Evolutionary conservation across 53 echinoderm and acorn worm genomes (phyloP).

Genomic region (Crossaster papposus): DNA sequence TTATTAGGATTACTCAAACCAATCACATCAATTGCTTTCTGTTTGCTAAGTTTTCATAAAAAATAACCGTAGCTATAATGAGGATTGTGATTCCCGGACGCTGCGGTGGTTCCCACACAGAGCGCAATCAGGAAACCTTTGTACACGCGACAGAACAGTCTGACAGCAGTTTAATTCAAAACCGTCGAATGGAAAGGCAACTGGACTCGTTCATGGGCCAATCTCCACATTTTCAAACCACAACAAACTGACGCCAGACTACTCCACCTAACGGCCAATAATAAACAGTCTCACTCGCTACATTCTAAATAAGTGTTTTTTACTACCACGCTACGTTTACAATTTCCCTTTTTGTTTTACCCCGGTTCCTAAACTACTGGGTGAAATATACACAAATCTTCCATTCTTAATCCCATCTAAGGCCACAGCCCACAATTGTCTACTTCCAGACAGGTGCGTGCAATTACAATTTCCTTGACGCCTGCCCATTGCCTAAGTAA

Average conservation of each 20-base stretch:
- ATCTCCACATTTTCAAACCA: neutral
- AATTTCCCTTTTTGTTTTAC: neutral
- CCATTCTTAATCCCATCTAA: slow-evolving; percentile 4
- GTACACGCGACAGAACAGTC: slow-evolving; percentile 3
- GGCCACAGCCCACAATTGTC: neutral
- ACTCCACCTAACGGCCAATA: slow-evolving; percentile 35
- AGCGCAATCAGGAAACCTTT: neutral
- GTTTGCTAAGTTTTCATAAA: too few relatives aligned
- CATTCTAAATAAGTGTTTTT: slow-evolving; percentile 27
- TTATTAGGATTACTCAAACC: too few relatives aligned
- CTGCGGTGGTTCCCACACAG: slow-evolving; percentile 32
- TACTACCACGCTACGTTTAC: slow-evolving; percentile 48
- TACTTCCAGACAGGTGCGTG: neutral
- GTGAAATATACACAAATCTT: slow-evolving; percentile 44
- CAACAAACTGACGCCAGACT: neutral
- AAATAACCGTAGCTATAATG: neutral
- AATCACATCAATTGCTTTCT: too few relatives aligned
- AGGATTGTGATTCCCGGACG: neutral
- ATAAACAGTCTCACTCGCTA: slow-evolving; percentile 49
- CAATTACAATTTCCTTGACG: neutral
- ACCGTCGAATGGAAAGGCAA: neutral
- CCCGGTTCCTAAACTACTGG: slow-evolving; percentile 39
- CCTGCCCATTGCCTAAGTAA: neutral
- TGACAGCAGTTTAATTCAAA: neutral
- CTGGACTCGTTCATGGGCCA: neutral